These are phyloP conservation scores for Eutolmus rufibarbis DNA, from an alignment of 2,888 invertebrate species.

Conservation along the genomic window DNA sequence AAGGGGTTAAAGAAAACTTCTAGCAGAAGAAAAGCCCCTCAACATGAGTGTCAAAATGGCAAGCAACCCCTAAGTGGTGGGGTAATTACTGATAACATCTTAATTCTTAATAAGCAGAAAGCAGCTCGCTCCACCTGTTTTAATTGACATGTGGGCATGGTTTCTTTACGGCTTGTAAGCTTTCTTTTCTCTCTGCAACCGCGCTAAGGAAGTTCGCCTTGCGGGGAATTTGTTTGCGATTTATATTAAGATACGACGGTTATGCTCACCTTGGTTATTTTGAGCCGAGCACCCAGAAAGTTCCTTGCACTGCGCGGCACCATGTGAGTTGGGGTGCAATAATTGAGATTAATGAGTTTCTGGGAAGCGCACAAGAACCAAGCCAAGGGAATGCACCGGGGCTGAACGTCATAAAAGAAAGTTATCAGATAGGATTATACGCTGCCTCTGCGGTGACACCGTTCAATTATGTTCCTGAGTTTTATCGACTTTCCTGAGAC, in stretches of 20 bases:
- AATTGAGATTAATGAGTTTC: constrained; percentile 24
- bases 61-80: neutral
- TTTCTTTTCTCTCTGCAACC: neutral
- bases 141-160: neutral
- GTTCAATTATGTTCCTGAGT: neutral
- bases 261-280: neutral
- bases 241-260: constrained; percentile 1
- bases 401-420: neutral
- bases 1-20: neutral
- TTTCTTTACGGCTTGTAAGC: neutral
- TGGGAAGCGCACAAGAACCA: neutral
- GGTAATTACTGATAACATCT: constrained; percentile 11
- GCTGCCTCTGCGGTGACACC: neutral
- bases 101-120: neutral
- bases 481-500: neutral
- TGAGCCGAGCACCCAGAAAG: neutral
- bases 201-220: neutral
- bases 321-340: neutral
- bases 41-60: neutral
- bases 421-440: neutral
- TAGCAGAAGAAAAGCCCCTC: neutral
- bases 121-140: neutral
- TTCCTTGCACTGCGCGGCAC: neutral
- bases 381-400: neutral
- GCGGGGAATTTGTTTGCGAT: constrained; percentile 20